Evolutionary conservation across 2,113 vertebrate species (phyloP).

Genomic region (Stigmatopora argus): DNA sequence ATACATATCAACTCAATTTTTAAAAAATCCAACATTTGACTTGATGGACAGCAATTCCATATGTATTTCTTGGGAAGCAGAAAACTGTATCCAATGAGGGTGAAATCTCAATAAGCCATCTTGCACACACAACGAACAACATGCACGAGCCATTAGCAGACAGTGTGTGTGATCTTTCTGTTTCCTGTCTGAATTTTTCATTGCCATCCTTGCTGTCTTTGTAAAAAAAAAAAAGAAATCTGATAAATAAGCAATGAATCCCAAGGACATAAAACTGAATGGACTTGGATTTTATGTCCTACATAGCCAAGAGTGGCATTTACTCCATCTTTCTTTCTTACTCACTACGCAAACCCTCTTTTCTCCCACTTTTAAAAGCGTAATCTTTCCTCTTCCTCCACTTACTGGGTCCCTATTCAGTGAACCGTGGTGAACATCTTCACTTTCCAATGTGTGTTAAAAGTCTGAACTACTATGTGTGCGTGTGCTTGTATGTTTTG

Average conservation of each 20-base stretch:
- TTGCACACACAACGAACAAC: constrained; percentile 21
- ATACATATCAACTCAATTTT: too few relatives aligned
- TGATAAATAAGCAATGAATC: constrained; percentile 68
- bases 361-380: constrained; percentile 10
- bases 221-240: constrained; percentile 50
- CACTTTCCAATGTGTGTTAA: constrained; percentile 11
- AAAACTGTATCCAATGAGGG: constrained; percentile 17
- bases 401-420: constrained; percentile 32
- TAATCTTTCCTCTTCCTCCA: constrained; percentile 26
- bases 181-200: too few relatives aligned
- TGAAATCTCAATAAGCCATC: constrained; percentile 25
- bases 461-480: not conserved
- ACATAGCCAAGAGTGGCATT: constrained; percentile 20
- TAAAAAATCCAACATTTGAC: too few relatives aligned
- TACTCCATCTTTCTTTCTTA: constrained; percentile 12
- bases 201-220: constrained; percentile 8
- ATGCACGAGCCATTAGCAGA: constrained; percentile 43
- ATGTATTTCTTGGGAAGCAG: not conserved
- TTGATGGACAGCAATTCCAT: not conserved
- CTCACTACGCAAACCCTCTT: constrained; percentile 1
- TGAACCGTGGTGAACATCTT: constrained; percentile 29
- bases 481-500: constrained; percentile 1
- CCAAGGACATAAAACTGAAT: constrained; percentile 49
- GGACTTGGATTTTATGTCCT: constrained; percentile 39
- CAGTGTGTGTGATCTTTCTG: constrained; percentile 37